Conservation (phyloP, 2,113 vertebrate species). For the Axis porcinus region DNA sequence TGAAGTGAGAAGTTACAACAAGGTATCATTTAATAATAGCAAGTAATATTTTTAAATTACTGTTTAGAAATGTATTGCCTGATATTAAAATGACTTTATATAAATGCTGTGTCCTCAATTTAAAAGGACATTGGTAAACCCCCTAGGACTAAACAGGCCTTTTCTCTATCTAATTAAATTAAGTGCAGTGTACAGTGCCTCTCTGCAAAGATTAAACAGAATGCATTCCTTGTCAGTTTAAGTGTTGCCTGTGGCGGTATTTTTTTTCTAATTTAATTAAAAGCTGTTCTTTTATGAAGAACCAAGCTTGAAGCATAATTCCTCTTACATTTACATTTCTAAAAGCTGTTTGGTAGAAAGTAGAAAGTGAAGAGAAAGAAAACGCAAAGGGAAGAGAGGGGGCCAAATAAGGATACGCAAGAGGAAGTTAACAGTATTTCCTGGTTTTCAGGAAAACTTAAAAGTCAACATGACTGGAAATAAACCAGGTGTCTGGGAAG, state of each 20-base stretch:
- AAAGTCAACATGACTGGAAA: neutral
- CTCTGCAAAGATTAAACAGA: constrained; percentile 74
- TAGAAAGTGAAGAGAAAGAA: neutral
- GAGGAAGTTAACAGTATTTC: neutral
- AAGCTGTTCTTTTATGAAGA: constrained; percentile 76
- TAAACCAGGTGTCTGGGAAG: neutral
- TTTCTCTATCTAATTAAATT: constrained; percentile 76
- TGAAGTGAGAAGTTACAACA: constrained; percentile 21
- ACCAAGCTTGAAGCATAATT: constrained; percentile 66
- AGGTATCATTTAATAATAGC: constrained; percentile 64
- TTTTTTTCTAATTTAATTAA: constrained; percentile 75
- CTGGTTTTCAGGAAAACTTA: neutral
- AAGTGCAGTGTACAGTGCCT: constrained; percentile 58
- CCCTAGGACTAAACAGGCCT: constrained; percentile 63
- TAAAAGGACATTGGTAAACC: constrained; percentile 74
- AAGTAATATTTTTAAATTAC: constrained; percentile 73
- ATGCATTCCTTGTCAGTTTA: constrained; percentile 69
- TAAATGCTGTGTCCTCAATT: constrained; percentile 70
- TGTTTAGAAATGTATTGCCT: constrained; percentile 68
- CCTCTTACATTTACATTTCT: constrained; percentile 71
- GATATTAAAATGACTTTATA: constrained; percentile 70
- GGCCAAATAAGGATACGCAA: neutral
- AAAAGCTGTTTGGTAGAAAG: constrained; percentile 47
- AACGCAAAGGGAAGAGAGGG: neutral
- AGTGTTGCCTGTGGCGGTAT: constrained; percentile 70